A percentile compares a stretch with the other conserved stretches of the same genome.
Evolutionary conservation across 2,113 vertebrate species (phyloP).

Genomic region (Mionectes macconnelli): DNA sequence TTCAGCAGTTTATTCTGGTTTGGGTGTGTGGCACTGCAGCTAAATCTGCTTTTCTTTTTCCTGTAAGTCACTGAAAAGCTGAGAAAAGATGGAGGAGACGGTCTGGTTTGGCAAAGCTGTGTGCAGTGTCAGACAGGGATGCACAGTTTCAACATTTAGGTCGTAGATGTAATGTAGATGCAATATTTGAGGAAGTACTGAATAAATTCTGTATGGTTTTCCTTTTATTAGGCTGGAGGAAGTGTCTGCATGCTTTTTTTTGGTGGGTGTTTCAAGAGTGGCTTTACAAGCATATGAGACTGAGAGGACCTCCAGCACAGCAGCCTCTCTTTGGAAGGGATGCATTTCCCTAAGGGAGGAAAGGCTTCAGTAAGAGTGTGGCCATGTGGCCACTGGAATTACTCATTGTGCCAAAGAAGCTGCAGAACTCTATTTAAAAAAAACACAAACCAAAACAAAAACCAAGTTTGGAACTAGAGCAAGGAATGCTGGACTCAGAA

Average conservation of each 20-base stretch:
- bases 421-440: neutral
- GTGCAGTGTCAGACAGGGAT: neutral
- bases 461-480: neutral
- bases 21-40: conserved; percentile 7
- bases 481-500: neutral
- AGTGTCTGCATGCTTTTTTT: neutral
- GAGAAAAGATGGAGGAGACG: conserved; percentile 2
- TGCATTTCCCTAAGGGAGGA: neutral
- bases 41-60: conserved; percentile 26
- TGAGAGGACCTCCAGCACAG: neutral
- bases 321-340: neutral
- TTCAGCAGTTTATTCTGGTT: conserved; percentile 33
- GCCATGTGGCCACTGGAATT: neutral
- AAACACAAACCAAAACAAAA: too few species aligned
- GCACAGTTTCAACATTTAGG: neutral
- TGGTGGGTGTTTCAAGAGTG: neutral
- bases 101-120: neutral
- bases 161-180: neutral
- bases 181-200: neutral
- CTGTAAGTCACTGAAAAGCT: neutral
- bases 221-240: neutral
- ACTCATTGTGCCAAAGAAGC: neutral
- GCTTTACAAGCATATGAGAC: neutral
- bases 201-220: neutral
- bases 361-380: neutral